Conservation (phyloP, 2,797 vertebrate species). For the Lepus townsendii region DNA sequence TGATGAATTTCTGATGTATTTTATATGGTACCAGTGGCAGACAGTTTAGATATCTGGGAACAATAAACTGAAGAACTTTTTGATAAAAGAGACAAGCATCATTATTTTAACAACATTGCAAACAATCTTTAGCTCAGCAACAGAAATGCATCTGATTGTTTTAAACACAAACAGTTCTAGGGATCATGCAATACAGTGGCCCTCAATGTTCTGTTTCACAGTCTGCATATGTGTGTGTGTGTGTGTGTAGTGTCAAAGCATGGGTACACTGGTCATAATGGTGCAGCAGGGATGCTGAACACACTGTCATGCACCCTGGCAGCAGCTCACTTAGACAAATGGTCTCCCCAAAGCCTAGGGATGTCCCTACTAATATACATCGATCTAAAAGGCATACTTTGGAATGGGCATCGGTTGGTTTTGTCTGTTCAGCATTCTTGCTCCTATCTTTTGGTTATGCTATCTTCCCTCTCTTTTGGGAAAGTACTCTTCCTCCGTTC, state of each 20-base stretch:
- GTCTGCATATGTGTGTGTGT: background rate
- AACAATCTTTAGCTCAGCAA: background rate
- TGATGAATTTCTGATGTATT: conserved; percentile 20
- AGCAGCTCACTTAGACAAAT: background rate
- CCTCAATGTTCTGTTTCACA: background rate
- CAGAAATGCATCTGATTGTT: background rate
- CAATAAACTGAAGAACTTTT: conserved; percentile 22
- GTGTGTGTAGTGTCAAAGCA: no score
- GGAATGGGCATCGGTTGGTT: background rate
- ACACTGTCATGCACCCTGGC: background rate
- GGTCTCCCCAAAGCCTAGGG: background rate
- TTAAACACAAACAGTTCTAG: background rate
- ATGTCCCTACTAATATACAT: background rate
- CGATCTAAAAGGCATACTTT: background rate
- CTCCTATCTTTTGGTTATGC: background rate
- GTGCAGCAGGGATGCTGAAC: background rate
- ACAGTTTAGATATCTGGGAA: conserved; percentile 39
- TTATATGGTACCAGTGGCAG: background rate
- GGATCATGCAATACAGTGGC: background rate
- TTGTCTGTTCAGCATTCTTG: background rate
- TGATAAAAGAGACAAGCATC: conserved; percentile 9
- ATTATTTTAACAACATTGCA: conserved; percentile 42
- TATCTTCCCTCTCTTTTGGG: background rate
- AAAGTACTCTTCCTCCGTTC: background rate
- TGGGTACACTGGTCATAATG: background rate